These are phyloP conservation scores for Penaeus monodon DNA, from an alignment of 2,888 invertebrate species.

Conservation along the genomic window DNA sequence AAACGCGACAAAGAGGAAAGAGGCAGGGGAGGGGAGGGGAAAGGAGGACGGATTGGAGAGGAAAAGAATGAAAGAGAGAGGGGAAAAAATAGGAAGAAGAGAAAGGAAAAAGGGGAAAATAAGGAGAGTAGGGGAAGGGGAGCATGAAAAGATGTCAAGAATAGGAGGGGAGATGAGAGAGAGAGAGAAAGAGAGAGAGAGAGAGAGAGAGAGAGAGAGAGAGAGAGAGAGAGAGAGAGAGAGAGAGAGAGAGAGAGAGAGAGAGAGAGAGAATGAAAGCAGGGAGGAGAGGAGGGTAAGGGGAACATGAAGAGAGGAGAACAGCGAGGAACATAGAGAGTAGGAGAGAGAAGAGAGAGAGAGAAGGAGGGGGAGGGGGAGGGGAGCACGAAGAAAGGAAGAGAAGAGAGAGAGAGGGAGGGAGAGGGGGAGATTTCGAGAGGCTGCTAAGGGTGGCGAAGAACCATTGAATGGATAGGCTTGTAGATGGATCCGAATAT, in stretches of 20 bases:
- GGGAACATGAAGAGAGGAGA: not conserved
- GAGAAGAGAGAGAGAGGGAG: not conserved
- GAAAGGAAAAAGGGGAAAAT: no score
- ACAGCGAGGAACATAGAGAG: not conserved
- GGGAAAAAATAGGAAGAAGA: not conserved
- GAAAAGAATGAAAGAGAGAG: not conserved
- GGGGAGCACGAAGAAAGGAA: not conserved
- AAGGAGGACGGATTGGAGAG: not conserved
- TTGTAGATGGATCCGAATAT: no score
- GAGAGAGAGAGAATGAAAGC: not conserved
- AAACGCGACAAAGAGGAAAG: no score
- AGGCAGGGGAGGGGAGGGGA: not conserved
- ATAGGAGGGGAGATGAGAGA: no score
- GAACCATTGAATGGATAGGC: no score
- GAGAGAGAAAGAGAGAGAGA: no score
- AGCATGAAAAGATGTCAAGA: not conserved
- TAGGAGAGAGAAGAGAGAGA: not conserved
- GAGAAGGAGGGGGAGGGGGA: not conserved
- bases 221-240: conserved; percentile 9
- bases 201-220: not conserved
- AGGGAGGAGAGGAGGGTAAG: no score
- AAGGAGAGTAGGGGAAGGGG: not conserved
- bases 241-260: not conserved
- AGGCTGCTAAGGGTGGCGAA: no score
- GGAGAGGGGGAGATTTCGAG: no score